A percentile compares a stretch with the other conserved stretches of the same genome.
phyloP scores from a whole-genome alignment of 2,113 vertebrate genomes.

The Struthio camelus region DNA sequence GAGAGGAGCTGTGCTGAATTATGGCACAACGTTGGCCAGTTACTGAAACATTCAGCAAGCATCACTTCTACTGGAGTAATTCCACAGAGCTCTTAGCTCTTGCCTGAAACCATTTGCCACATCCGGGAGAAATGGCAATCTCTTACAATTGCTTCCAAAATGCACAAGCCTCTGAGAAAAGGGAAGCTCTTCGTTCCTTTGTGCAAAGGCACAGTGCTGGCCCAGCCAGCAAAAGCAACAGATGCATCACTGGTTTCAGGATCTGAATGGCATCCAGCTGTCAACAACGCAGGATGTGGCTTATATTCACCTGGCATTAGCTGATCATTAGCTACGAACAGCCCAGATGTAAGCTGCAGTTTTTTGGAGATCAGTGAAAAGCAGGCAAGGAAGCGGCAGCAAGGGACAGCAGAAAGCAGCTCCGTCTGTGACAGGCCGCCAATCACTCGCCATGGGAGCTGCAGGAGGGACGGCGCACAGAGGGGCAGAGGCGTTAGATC shows the following conservation, averaged over 20 bases:
- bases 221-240: background rate
- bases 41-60: background rate
- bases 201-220: background rate
- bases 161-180: background rate
- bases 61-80: background rate
- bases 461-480: fast-evolving
- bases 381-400: background rate
- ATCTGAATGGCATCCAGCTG: background rate
- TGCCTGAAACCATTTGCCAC: background rate
- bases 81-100: background rate
- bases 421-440: background rate
- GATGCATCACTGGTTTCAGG: background rate
- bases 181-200: background rate
- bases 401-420: background rate
- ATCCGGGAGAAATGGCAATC: background rate
- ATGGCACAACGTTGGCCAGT: background rate
- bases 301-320: background rate
- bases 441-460: no score
- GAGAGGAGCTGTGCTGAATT: background rate
- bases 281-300: background rate
- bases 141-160: background rate
- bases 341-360: no score
- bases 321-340: background rate
- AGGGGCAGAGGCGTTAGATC: background rate
- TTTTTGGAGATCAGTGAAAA: background rate